These are phyloP conservation scores for Cantharis rustica DNA, from an alignment of 2,888 invertebrate species.

Conservation along the genomic window DNA sequence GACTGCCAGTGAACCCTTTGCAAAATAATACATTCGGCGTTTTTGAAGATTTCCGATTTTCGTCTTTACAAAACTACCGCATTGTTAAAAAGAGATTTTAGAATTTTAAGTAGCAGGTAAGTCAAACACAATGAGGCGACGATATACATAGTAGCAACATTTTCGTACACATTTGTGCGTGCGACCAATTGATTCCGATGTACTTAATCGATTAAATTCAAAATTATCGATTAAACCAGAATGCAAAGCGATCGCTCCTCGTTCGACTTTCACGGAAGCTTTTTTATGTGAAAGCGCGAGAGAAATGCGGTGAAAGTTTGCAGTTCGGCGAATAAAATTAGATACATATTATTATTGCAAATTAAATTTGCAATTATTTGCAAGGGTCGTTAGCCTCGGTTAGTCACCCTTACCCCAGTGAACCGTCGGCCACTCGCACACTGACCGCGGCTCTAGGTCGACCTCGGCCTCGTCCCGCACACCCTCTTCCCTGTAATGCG, in stretches of 20 bases:
- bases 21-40: conserved; percentile 29
- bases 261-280: conserved; percentile 42
- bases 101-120: background rate
- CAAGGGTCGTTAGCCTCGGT: conserved; percentile 52
- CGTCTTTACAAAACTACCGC: conserved; percentile 5
- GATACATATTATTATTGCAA: background rate
- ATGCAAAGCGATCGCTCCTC: background rate
- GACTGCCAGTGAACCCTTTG: conserved; percentile 52
- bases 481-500: conserved; percentile 36
- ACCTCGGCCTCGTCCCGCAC: conserved; percentile 39
- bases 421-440: conserved; percentile 58
- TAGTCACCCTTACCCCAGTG: conserved; percentile 58
- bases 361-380: conserved; percentile 10
- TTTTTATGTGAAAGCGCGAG: conserved; percentile 38
- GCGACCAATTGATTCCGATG: background rate
- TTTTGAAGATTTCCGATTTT: conserved; percentile 9
- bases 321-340: background rate
- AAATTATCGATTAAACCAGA: background rate
- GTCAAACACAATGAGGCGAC: background rate
- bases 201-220: background rate
- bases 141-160: background rate
- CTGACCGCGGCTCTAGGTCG: conserved; percentile 47
- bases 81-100: conserved; percentile 1
- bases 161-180: background rate
- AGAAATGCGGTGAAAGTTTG: conserved; percentile 41